A percentile compares a stretch with the other conserved stretches of the same genome.
Conservation (phyloP, 2,797 vertebrate genomes). For the Spinibarbus caldwelli region DNA sequence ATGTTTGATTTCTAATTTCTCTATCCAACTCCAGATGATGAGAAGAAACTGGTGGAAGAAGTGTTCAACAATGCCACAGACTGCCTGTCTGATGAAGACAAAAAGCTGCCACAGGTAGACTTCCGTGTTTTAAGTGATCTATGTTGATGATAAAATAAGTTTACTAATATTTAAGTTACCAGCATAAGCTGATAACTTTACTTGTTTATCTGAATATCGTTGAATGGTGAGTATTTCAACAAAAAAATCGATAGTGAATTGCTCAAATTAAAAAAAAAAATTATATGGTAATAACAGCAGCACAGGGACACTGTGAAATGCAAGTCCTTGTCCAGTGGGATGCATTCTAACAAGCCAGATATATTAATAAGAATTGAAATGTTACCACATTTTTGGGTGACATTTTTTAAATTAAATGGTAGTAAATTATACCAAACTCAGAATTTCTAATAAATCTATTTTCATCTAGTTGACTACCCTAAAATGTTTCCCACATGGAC, state of each 20-base stretch:
- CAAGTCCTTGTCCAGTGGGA: neutral
- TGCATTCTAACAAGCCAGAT: neutral
- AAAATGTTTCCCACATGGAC: neutral
- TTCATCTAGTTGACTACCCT: neutral
- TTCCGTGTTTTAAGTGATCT: neutral
- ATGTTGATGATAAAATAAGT: neutral
- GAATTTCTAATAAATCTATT: neutral
- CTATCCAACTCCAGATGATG: slow-evolving; percentile 82
- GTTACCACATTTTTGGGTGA: neutral
- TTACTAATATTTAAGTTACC: neutral
- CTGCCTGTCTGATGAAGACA: slow-evolving; percentile 97
- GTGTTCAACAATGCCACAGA: slow-evolving; percentile 97
- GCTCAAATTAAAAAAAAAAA: neutral
- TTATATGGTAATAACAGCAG: neutral
- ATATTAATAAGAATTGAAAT: neutral
- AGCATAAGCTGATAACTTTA: neutral
- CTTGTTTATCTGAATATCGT: neutral
- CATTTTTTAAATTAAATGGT: neutral
- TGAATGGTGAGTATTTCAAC: neutral
- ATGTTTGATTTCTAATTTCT: slow-evolving; percentile 23
- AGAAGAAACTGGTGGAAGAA: slow-evolving; percentile 97
- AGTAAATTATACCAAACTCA: neutral
- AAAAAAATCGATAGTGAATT: neutral
- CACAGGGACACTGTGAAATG: neutral
- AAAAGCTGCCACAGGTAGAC: slow-evolving; percentile 90